Percentiles rank a stretch among this genome's conserved stretches.
Evolutionary conservation across 2,113 vertebrate species (phyloP).

Genomic region (Zootoca vivipara): DNA sequence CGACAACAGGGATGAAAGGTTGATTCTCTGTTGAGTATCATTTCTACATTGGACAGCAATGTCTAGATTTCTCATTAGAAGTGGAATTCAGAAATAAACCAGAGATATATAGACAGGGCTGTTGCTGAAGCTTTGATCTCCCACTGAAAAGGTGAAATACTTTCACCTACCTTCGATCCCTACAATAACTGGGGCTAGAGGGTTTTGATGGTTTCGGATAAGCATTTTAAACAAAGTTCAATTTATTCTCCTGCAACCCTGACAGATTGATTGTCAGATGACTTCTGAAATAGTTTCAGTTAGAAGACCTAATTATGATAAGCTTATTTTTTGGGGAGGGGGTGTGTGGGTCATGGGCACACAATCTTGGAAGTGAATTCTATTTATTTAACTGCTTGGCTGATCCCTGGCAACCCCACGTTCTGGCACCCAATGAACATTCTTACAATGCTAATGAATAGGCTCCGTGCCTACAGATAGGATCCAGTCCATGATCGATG

Average conservation of each 20-base stretch:
- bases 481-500: accelerated
- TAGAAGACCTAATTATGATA: constrained; percentile 22
- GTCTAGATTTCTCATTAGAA: not conserved
- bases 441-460: not conserved
- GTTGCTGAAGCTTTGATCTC: constrained; percentile 2
- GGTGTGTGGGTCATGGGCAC: not conserved
- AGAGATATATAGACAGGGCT: not conserved
- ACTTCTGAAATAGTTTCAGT: constrained; percentile 21
- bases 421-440: not conserved
- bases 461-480: not conserved
- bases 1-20: not conserved
- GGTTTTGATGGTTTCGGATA: constrained; percentile 17
- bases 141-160: not conserved
- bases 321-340: not conserved
- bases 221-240: constrained; percentile 12
- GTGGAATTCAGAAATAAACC: constrained; percentile 12
- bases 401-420: not conserved
- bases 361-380: not conserved
- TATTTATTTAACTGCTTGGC: constrained; percentile 7
- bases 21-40: not conserved
- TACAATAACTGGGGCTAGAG: not conserved
- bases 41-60: accelerated
- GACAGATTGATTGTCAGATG: constrained; percentile 22
- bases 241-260: constrained; percentile 2
- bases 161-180: not conserved